Base-by-base conservation (phyloP, 1,140 invertebrate genomes). In the Drosophila mojavensis region DNA sequence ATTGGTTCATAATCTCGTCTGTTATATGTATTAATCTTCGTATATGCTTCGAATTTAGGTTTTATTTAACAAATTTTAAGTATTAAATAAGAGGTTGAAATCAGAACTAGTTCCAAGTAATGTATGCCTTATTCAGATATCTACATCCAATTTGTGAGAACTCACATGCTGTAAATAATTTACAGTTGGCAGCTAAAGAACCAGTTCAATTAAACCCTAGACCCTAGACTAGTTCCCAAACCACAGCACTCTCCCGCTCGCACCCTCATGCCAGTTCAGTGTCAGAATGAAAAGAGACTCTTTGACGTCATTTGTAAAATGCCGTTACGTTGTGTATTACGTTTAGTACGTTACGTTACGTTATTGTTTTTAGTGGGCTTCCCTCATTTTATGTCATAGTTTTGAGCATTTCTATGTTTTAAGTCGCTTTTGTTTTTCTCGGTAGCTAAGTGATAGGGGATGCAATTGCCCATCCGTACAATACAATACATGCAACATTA, bases 241-340 rank as follows among this genome's bases (percentile, higher is more conserved):
- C 15, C 45, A 56, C 58, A 17, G 17, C 39, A 47, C 41, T 39
- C 65, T 24, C 9, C 28, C 67, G 3, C 48, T 50, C 20, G 17
- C 26, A 24, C 30, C 28, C 48, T 20, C 20, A 48, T 30, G 28
- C 50, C 43, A 43, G 33, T 54, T 45, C 41, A 36, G 15, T 69
- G 13, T 36, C 13, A 13, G 36, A 36, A 15, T 4, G 45, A 30
- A 45, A 15, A 65, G 43, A 64, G 54, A 65, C 67, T 75, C 67
- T 70, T 79, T 71, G 60, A 51, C 80, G 84, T 67, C 84, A 90
- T 89, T 89, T 89, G 48, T 75, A 89, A 89, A 89, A 89, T 89
- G 84, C 59, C 84, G 84, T 73, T 84, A 70, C 71, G 81, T 89
- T 78, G 64, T 73, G 69, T 33, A 83, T 83, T 89, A 89, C 72